Evolutionary conservation across 2,888 invertebrate genomes (phyloP).

Genomic region (Eugnorisma glareosa): DNA sequence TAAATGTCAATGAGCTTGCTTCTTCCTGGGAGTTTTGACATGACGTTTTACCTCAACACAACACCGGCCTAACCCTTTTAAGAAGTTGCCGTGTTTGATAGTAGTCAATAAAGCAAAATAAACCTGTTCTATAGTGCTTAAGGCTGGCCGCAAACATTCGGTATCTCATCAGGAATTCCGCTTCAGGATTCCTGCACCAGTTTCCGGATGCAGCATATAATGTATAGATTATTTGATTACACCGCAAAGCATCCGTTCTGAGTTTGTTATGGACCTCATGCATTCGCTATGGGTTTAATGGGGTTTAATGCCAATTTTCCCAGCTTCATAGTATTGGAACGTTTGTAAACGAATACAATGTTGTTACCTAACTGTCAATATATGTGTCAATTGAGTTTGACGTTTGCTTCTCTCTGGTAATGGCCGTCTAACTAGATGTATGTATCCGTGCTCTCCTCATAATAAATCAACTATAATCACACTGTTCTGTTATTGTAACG

Average conservation of each 20-base stretch:
- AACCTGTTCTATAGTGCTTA: constrained; percentile 22
- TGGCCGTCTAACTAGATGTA: no score
- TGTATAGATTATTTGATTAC: constrained; percentile 38
- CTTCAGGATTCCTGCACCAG: constrained; percentile 32
- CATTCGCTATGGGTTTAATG: constrained; percentile 16
- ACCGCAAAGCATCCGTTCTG: constrained; percentile 45
- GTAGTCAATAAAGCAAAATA: neutral
- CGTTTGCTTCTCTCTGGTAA: no score
- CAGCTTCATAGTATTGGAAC: no score
- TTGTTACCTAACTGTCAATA: no score
- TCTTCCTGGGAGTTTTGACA: no score
- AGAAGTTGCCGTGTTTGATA: neutral
- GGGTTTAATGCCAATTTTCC: constrained; percentile 7
- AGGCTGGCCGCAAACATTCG: constrained; percentile 38
- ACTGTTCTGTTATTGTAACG: no score
- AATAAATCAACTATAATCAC: no score
- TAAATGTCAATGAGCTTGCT: neutral
- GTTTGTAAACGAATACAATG: no score
- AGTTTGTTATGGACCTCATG: constrained; percentile 39
- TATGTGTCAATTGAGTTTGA: no score
- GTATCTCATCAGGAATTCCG: constrained; percentile 36
- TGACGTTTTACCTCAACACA: neutral
- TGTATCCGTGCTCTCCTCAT: no score
- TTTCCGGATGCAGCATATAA: constrained; percentile 42
- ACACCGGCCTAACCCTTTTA: neutral